Percentiles rank a stretch among this genome's conserved stretches.
These are phyloP conservation scores for Yoshiicerus persimilis DNA, from an alignment of 1,140 invertebrate genomes.

Conservation along the genomic window DNA sequence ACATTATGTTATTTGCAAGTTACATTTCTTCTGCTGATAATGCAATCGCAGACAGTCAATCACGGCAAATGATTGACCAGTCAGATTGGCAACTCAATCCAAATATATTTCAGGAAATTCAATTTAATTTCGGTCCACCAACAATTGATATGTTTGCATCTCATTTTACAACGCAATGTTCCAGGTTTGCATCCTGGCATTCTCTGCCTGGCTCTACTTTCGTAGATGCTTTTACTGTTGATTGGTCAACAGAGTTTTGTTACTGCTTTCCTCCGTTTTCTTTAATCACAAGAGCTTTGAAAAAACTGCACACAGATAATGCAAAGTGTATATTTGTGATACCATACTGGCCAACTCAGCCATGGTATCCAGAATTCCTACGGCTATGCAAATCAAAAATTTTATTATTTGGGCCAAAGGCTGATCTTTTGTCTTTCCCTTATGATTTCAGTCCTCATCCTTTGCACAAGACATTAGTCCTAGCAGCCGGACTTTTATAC, in stretches of 20 bases:
- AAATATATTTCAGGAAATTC: not conserved
- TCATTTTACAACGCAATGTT: not conserved
- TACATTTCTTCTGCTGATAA: conserved; percentile 25
- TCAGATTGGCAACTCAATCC: not conserved
- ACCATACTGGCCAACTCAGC: not conserved
- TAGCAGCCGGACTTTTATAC: not conserved
- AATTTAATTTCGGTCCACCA: not conserved
- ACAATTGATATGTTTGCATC: conserved; percentile 21
- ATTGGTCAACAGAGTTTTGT: not conserved
- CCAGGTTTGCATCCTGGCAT: not conserved
- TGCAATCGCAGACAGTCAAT: conserved; percentile 11
- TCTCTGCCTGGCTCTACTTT: not conserved
- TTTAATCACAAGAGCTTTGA: not conserved
- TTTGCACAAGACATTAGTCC: not conserved
- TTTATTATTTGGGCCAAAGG: not conserved
- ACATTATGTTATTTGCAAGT: not conserved
- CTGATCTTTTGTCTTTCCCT: not conserved
- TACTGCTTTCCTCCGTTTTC: conserved; percentile 18
- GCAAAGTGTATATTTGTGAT: conserved; percentile 11
- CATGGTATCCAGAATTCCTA: not conserved
- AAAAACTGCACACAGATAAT: not conserved
- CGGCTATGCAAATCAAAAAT: not conserved
- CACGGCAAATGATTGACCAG: not conserved
- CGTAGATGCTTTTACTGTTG: conserved; percentile 11
- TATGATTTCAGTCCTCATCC: not conserved